These are phyloP conservation scores for Drosophila ironensis DNA, from an alignment of 1,140 invertebrate genomes.

Conservation along the genomic window DNA sequence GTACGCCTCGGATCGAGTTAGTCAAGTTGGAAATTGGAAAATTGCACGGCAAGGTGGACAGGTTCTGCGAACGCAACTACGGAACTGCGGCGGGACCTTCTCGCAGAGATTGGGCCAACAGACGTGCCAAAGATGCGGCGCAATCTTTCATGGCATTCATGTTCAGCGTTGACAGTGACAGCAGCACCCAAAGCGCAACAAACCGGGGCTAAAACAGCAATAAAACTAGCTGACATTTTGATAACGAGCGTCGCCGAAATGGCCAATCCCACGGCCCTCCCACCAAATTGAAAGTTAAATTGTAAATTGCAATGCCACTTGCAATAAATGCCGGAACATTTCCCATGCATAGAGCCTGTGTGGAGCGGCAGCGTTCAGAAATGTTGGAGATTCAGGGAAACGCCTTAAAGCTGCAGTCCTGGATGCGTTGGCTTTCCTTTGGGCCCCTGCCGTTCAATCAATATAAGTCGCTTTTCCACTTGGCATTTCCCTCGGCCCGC, in stretches of 20 bases:
- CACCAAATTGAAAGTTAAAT: conserved; percentile 11
- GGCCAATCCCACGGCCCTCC: conserved; percentile 29
- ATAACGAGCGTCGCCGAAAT: conserved; percentile 60
- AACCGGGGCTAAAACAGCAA: conserved; percentile 4
- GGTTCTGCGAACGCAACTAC: conserved; percentile 1
- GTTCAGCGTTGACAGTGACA: conserved; percentile 55
- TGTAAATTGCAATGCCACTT: neutral
- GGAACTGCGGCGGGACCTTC: neutral
- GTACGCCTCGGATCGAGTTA: conserved; percentile 26
- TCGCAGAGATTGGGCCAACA: neutral
- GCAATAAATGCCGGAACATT: too few relatives aligned
- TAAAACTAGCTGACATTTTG: conserved; percentile 50
- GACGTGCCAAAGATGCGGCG: conserved; percentile 57
- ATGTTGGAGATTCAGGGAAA: too few relatives aligned
- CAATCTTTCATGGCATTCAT: conserved; percentile 55
- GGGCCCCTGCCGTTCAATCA: conserved; percentile 19
- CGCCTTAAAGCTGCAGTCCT: too few relatives aligned
- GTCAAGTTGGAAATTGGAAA: conserved; percentile 73
- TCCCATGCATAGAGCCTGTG: too few relatives aligned
- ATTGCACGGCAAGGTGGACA: conserved; percentile 53
- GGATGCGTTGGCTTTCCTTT: neutral
- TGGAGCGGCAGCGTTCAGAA: too few relatives aligned
- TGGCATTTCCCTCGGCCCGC: neutral
- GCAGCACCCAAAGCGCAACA: conserved; percentile 5
- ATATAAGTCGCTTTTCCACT: conserved; percentile 17